Base-by-base conservation (phyloP, 2,797 vertebrate species). In the Tangara arthus region DNA sequence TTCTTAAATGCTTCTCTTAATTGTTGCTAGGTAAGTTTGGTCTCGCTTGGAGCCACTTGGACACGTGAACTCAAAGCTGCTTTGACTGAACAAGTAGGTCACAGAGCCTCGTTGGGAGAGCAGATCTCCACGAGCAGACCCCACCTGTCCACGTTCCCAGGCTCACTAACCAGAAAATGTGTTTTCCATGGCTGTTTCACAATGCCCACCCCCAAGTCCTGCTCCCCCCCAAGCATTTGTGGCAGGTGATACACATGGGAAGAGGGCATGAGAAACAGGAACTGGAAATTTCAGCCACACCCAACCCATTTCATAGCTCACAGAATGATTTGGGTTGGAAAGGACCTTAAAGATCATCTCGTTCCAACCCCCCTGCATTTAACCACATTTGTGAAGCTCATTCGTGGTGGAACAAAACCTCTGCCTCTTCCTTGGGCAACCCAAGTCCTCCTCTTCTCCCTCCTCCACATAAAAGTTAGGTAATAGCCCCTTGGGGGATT, bases 41-140 rank as follows among this genome's bases (percentile, higher is more conserved):
- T 94, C 73, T 87, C 46, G 86, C 87, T 95, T 68, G 10, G 10
- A 87, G 95, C 83, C 17, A 41, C 93, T 94, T 61, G 1, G 14
- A 91, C 55, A 96, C 3, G 6, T 47, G 91, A 71, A 95, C 89
- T 93, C 93, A 96, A 93, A 95, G 93, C 94, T 61, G 85, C 91
- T 96, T 87, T 96, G 89, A 94, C 73, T 95, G 96, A 94, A 80
- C 95, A 96, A 96, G 89, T 94, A 94, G 93, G 95, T 96, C 96
- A 94, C 80, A 42, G 77, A 87, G 91, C 59, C 82, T 93, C 30
- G 39, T 66, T 60, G 91, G 76, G 89, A 0, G 15, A 90, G 65
- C 2, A 1, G 59, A 83, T 84, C 85, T 80, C 60, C 22, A 32
- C 9, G 4, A 94, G 64, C 70, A 80, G 37, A 12, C 83, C 89